A percentile compares a stretch with the other conserved stretches of the same genome.
Evolutionary conservation across 30 jellyfish, hydroid and myxozoan genomes (phyloP).

Genomic region (Mastigias papua): DNA sequence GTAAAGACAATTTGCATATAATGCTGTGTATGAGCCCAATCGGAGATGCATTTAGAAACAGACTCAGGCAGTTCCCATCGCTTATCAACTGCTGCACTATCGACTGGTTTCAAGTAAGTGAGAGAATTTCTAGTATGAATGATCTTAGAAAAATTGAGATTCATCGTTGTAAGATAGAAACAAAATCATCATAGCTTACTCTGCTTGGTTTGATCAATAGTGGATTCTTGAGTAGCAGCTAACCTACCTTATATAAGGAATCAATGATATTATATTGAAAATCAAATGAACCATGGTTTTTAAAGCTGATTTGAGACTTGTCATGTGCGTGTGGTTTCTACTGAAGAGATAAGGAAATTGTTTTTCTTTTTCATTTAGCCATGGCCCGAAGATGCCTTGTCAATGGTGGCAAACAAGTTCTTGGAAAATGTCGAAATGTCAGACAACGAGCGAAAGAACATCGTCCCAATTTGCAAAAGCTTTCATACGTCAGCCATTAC

Average conservation of each 20-base stretch:
- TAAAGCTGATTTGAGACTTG: neutral
- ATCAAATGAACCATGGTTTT: too few species aligned
- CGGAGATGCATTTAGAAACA: conserved; percentile 92
- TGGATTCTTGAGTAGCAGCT: too few species aligned
- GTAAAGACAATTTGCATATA: conserved; percentile 91
- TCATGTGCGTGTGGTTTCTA: too few species aligned
- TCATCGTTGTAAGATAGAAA: too few species aligned
- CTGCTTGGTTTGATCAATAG: too few species aligned
- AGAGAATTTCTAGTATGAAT: neutral
- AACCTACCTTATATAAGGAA: too few species aligned
- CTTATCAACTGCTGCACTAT: conserved; percentile 97
- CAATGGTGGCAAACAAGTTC: conserved; percentile 97
- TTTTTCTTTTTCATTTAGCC: conserved; percentile 58
- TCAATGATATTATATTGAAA: too few species aligned
- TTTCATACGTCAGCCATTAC: conserved; percentile 90
- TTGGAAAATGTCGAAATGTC: conserved; percentile 87
- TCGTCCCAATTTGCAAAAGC: conserved; percentile 89
- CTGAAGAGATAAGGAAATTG: neutral
- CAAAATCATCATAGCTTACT: too few species aligned
- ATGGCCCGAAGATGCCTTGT: conserved; percentile 99
- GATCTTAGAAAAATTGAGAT: too few species aligned
- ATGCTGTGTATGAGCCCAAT: conserved; percentile 98
- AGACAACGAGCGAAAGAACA: conserved; percentile 81
- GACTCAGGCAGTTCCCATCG: conserved; percentile 97
- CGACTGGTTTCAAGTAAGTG: conserved; percentile 95